phyloP scores from a whole-genome alignment of 1,140 invertebrate species.

The Polypedilum pembai region DNA sequence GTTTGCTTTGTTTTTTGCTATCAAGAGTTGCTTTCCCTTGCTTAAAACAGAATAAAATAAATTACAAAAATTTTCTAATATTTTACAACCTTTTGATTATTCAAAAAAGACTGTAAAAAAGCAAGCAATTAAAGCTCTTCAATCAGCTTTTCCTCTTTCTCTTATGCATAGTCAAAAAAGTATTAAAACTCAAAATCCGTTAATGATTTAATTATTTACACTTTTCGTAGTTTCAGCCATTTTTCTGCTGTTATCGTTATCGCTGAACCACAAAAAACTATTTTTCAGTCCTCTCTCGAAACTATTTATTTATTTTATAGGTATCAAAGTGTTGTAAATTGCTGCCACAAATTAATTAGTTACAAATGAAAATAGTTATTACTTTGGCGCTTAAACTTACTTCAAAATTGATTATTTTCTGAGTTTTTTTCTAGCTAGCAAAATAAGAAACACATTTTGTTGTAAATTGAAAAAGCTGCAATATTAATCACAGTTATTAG shows the following conservation, averaged over 20 bases:
- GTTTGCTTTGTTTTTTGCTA: no score
- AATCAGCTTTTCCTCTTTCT: neutral
- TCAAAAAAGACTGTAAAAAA: neutral
- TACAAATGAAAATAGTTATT: neutral
- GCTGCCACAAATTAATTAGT: neutral
- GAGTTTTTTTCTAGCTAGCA: no score
- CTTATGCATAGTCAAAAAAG: neutral
- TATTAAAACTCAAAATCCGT: neutral
- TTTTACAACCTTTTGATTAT: neutral
- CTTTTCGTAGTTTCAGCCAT: neutral
- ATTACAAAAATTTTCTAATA: no score
- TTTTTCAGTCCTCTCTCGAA: neutral
- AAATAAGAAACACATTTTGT: no score
- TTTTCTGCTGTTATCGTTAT: neutral
- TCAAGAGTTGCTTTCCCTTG: no score
- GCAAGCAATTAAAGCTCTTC: neutral
- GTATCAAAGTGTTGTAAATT: neutral
- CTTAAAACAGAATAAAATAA: no score
- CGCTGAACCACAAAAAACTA: neutral
- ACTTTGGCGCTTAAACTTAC: no score
- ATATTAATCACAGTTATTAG: no score
- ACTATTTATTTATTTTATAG: neutral
- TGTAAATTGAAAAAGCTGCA: no score
- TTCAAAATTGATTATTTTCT: no score
- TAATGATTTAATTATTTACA: constrained; percentile 8